Evolutionary conservation across 1,140 invertebrate genomes (phyloP).

Genomic region (Acyrthosiphon pisum): DNA sequence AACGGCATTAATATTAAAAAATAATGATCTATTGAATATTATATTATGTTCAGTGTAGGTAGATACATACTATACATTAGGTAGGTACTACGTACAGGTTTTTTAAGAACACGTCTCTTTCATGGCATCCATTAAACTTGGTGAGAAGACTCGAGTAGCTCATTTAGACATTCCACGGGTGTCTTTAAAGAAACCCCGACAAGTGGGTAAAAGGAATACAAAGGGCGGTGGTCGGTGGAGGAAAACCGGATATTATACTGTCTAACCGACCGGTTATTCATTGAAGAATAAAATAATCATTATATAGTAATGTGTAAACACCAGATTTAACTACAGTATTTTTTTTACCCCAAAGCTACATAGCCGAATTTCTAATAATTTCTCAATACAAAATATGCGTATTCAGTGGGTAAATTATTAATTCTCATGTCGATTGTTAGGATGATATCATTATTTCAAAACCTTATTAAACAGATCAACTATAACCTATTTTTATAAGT

Average conservation of each 20-base stretch:
- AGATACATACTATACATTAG: too few relatives aligned
- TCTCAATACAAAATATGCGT: neutral
- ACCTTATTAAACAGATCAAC: neutral
- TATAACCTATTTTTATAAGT: neutral
- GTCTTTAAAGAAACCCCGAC: slow-evolving; percentile 18
- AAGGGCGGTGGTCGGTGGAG: neutral
- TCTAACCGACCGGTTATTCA: slow-evolving; percentile 16
- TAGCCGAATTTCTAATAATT: neutral
- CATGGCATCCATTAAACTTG: neutral
- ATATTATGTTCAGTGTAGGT: neutral
- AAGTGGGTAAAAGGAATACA: neutral
- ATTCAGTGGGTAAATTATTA: neutral
- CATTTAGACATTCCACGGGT: slow-evolving; percentile 17
- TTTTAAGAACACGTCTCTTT: neutral
- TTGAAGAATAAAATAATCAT: slow-evolving; percentile 33
- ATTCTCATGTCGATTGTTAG: neutral
- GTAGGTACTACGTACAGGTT: neutral
- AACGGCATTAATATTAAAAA: neutral
- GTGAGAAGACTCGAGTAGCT: slow-evolving; percentile 30
- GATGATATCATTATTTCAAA: neutral
- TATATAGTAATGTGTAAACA: slow-evolving; percentile 31
- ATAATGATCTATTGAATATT: neutral
- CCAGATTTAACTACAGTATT: neutral
- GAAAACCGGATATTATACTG: slow-evolving; percentile 30
- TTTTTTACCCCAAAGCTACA: neutral